Conservation (phyloP, 1,140 invertebrate species). For the Streblospio benedicti region DNA sequence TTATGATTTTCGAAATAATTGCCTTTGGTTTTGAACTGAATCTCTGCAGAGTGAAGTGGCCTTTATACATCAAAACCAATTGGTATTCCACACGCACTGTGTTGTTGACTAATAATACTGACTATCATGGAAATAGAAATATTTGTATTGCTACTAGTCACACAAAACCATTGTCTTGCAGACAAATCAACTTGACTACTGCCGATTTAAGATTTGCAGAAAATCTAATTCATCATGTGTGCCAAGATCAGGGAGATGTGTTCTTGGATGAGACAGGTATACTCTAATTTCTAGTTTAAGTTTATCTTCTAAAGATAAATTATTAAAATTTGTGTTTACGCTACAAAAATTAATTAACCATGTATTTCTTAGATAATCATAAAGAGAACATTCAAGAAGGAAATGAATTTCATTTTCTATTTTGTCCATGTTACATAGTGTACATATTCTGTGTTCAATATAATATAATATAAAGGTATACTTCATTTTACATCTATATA, state of each 20-base stretch:
- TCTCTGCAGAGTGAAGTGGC: neutral
- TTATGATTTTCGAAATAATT: too few relatives aligned
- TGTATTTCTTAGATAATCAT: neutral
- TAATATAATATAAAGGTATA: too few relatives aligned
- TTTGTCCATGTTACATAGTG: neutral
- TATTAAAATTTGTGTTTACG: neutral
- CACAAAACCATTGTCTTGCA: constrained; percentile 42
- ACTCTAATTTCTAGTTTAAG: constrained; percentile 4
- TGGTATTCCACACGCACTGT: constrained; percentile 1
- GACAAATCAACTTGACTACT: constrained; percentile 76
- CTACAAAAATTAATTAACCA: neutral
- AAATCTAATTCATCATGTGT: constrained; percentile 77
- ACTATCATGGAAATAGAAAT: neutral
- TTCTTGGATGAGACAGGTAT: constrained; percentile 64
- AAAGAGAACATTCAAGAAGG: too few relatives aligned
- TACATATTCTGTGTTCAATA: neutral
- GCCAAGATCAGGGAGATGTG: constrained; percentile 65
- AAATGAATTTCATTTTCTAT: neutral
- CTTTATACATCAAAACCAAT: neutral
- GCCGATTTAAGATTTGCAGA: constrained; percentile 94
- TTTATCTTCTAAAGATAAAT: constrained; percentile 11
- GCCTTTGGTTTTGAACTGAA: neutral
- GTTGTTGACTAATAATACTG: neutral
- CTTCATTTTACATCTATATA: too few relatives aligned
- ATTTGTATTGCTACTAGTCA: neutral